Conservation (phyloP, 2,888 invertebrate species). For the Siphonodentalium dalli region DNA sequence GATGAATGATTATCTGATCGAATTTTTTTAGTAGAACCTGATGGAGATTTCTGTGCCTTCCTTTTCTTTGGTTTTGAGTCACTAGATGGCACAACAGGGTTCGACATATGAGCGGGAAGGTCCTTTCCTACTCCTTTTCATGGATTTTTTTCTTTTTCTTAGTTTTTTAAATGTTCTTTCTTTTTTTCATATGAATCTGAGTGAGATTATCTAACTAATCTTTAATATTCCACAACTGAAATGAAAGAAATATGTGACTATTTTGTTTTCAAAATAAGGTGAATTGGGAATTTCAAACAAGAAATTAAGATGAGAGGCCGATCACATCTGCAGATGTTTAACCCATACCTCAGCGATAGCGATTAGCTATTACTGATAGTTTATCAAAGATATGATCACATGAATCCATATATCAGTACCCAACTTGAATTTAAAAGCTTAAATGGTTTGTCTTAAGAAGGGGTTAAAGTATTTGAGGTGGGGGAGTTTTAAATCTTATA, state of each 20-base stretch:
- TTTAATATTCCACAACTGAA: conserved; percentile 80
- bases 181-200: conserved; percentile 40
- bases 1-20: conserved; percentile 35
- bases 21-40: conserved; percentile 32
- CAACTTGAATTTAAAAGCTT: too few relatives aligned
- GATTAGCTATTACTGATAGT: too few relatives aligned
- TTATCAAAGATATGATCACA: too few relatives aligned
- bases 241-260: conserved; percentile 32
- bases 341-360: too few relatives aligned
- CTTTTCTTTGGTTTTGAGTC: conserved; percentile 39
- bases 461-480: too few relatives aligned
- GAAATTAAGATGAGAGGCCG: too few relatives aligned
- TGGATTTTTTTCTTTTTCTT: conserved; percentile 38
- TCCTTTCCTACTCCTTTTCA: conserved; percentile 45
- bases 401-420: too few relatives aligned
- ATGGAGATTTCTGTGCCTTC: conserved; percentile 38
- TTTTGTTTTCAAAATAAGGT: background rate
- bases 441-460: too few relatives aligned
- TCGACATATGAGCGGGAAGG: too few relatives aligned
- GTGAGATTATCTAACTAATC: conserved; percentile 72
- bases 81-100: conserved; percentile 10
- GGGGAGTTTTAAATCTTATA: too few relatives aligned
- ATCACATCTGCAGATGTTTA: too few relatives aligned
- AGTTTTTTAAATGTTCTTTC: too few relatives aligned
- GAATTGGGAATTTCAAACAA: background rate